Evolutionary conservation across 2,888 invertebrate species (phyloP).

Genomic region (Panorpa germanica): DNA sequence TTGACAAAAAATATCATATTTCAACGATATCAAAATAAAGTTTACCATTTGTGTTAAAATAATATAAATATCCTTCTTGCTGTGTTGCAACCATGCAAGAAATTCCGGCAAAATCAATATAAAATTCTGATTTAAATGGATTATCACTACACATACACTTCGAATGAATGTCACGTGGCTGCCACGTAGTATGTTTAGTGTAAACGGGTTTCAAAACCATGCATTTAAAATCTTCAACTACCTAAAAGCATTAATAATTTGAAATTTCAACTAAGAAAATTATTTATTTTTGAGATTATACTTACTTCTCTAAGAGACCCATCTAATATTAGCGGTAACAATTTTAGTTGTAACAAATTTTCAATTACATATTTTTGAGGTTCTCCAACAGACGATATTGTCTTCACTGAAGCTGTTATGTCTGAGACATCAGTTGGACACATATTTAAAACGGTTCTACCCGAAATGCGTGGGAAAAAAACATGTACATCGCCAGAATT

Average conservation of each 20-base stretch:
- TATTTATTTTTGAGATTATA: too few relatives aligned
- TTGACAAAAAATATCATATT: too few relatives aligned
- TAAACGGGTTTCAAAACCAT: constrained; percentile 28
- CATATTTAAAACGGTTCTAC: constrained; percentile 19
- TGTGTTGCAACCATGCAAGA: constrained; percentile 41
- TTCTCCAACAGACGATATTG: not conserved
- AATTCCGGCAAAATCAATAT: constrained; percentile 35
- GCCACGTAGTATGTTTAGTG: constrained; percentile 9
- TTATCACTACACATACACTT: not conserved
- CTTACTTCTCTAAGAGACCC: constrained; percentile 22
- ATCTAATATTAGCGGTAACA: constrained; percentile 22
- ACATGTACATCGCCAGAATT: too few relatives aligned
- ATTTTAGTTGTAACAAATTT: constrained; percentile 27
- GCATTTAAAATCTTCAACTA: constrained; percentile 30
- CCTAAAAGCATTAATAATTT: too few relatives aligned
- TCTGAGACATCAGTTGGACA: constrained; percentile 17
- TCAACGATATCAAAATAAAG: too few relatives aligned
- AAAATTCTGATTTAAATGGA: constrained; percentile 29
- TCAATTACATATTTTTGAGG: constrained; percentile 24
- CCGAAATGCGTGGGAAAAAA: too few relatives aligned
- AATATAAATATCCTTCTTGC: constrained; percentile 54
- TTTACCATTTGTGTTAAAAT: constrained; percentile 32
- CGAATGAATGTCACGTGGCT: constrained; percentile 4
- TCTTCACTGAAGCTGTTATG: constrained; percentile 13
- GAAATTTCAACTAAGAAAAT: too few relatives aligned